Evolutionary conservation across 2,888 invertebrate species (phyloP), one percentile per base, ranked within the genome.

Genomic region (Trileptium ribeirensis): DNA sequence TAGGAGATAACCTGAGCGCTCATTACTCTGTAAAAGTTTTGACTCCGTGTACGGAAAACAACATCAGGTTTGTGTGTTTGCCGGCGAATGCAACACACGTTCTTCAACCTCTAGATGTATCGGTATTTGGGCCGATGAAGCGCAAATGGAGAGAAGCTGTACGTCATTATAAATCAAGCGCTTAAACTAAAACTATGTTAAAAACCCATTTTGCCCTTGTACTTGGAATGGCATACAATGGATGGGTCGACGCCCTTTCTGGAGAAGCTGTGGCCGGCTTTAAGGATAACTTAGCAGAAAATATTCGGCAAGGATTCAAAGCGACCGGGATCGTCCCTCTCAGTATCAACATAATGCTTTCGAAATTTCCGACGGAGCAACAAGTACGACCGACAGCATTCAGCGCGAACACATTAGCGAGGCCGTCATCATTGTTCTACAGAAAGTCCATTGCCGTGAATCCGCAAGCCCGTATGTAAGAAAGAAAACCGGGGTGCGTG

Each of bases 11-110:
- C 70, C 70, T 70, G 15, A 36, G 70, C 8, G 70, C 70, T 29
- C 70, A 70, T 29, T 70, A 70, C 29, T 33, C 29, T 70, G 70
- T 33, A 15, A 19, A 8, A 31, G 70, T 70, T 70, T 8, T 70
- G 33, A 8, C 29, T 19, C 8, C 8, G 70, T 70, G 70, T 36
- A 2, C 3, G 3, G 78, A 51, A 78, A 78, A 51, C 15, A 31
- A 78, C 15, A 78, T 78, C 31, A 78, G 8, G 8, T 51, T 78
- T 15, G 36, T 78, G 24, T 78, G 39, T 19, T 64, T 85, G 31
- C 84, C 83, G 15, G 81, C 84, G n/a, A 85, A 85, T 67, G 64
- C 78, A 51, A 85, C 84, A 34, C 84, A 85, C 78, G 81, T 85
- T 38, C 67, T 70, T 29, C 84, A 85, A 75, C 85, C 85, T 34